Conservation (phyloP, 1,140 invertebrate species). For the Tetragnatha versicolor region DNA sequence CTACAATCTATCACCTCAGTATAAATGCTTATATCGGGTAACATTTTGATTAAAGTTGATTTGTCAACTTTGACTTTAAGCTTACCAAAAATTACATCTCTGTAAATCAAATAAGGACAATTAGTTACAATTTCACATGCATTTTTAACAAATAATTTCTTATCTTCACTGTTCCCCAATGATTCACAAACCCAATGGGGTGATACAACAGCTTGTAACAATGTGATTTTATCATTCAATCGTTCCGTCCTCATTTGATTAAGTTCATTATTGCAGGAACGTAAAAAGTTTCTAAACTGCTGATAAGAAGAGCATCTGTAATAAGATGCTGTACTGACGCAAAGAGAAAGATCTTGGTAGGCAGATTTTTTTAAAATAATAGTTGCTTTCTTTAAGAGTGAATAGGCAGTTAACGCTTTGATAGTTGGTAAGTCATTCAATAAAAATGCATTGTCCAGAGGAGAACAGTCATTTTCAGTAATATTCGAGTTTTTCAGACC, state of each 20-base stretch:
- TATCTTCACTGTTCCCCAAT: background rate
- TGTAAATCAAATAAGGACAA: background rate
- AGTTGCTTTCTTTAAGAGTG: background rate
- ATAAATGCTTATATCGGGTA: background rate
- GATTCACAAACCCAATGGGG: background rate
- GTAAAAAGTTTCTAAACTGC: background rate
- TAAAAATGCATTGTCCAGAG: background rate
- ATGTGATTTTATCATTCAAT: background rate
- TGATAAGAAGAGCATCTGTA: background rate
- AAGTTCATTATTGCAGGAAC: background rate
- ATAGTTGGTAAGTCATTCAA: background rate
- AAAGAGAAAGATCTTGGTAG: background rate
- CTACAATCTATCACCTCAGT: background rate
- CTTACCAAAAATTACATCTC: background rate
- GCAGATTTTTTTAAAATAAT: too few relatives aligned
- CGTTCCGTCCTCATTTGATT: background rate
- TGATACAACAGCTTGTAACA: background rate
- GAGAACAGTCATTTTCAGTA: background rate
- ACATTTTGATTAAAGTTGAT: background rate
- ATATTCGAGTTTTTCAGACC: background rate
- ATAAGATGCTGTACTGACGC: background rate
- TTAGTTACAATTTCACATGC: background rate
- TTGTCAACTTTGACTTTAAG: background rate
- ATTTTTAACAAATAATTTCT: background rate
- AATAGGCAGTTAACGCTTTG: background rate